Evolutionary conservation across 2,888 invertebrate species (phyloP), one percentile per base, ranked within the genome.

Genomic region (Cecidostiba fungosa): DNA sequence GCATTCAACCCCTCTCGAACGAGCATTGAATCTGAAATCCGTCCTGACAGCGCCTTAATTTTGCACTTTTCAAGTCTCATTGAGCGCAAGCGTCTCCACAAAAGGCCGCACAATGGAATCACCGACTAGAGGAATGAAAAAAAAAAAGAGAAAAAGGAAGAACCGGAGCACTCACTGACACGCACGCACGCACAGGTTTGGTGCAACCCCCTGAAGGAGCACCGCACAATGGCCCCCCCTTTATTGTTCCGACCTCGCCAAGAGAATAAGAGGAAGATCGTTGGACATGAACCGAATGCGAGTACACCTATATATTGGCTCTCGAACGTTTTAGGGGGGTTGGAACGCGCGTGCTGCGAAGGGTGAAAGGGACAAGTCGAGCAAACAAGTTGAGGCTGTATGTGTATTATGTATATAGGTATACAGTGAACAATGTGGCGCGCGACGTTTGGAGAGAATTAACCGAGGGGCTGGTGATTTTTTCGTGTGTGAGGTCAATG

Each of bases 21-120:
- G 19, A n/a, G 19, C 43, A 74, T 72, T 74, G 78, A 54, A 76
- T 39, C 36, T 43, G 39, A 70, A 76, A 85, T 85, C 59, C 76
- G 39, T 81, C 32, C 32, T 39, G 80, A 72, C 85, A 50, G 70
- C 59, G 50, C 59, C 70, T 85, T 74, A 62, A 84, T 80, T 72
- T 85, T 81, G 62, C 77, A 81, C 85, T 84, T 84, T 84, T 80
- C 54, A 80, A 84, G 74, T 79, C 69, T 73, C 73, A 54, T 78
- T 39, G 50, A 69, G 69, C 62, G 14, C 4, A 36, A 36, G 76
- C 29, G 43, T 19, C 47, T n/a, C n/a, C 23, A 36, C 8, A 50
- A 12, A 76, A 47, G 32, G 50, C 62, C 16, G 3, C 39, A 29
- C 47, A 70, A 50, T 26, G 47, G 23, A 43, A 23, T 26, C 74